Evolutionary conservation across 2,888 invertebrate genomes (phyloP).

Genomic region (Strigamia transsilvanica): DNA sequence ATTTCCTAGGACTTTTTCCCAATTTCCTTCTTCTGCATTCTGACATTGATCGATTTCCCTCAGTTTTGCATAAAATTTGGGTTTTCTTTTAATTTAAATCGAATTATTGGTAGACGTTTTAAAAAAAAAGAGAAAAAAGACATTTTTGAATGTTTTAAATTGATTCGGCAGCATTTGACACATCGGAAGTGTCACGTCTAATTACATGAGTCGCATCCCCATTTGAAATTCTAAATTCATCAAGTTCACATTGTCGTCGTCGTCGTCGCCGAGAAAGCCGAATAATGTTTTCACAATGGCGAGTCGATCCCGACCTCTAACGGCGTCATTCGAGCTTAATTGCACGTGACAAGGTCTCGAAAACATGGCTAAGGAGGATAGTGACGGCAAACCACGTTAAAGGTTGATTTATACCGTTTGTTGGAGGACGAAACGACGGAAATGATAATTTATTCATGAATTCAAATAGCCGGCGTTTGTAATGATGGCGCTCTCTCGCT

Average conservation of each 20-base stretch:
- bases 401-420: background rate
- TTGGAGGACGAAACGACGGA: background rate
- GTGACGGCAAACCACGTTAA: background rate
- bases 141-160: background rate
- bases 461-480: constrained; percentile 16
- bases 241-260: background rate
- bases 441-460: constrained; percentile 18
- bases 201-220: background rate
- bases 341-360: constrained; percentile 7
- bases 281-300: constrained; percentile 6
- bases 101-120: too few species aligned
- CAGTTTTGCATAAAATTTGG: too few species aligned
- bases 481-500: constrained; percentile 7
- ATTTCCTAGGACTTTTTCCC: too few species aligned
- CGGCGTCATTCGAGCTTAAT: constrained; percentile 10
- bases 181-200: background rate
- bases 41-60: too few species aligned
- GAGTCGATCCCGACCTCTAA: background rate
- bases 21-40: too few species aligned
- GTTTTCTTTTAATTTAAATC: too few species aligned
- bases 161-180: background rate
- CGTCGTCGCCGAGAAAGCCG: background rate
- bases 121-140: background rate
- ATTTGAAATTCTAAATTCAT: background rate
- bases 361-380: constrained; percentile 10